A percentile compares a stretch with the other conserved stretches of the same genome.
Evolutionary conservation across 2,888 invertebrate genomes (phyloP).

Genomic region (Stegana nigrithorax): DNA sequence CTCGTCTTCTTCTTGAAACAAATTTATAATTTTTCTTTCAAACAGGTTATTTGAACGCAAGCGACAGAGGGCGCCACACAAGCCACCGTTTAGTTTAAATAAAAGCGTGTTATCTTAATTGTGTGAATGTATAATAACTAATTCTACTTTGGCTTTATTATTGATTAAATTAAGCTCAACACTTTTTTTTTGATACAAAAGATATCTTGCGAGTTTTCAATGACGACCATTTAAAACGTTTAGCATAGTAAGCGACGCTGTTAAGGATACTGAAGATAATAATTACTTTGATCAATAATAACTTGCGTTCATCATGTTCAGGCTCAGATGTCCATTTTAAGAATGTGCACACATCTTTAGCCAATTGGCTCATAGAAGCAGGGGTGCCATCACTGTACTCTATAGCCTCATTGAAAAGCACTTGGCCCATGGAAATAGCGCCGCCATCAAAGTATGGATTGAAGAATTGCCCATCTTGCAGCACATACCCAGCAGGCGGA

Average conservation of each 20-base stretch:
- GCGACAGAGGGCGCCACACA: too few relatives aligned
- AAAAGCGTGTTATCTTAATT: too few relatives aligned
- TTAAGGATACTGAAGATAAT: conserved; percentile 76
- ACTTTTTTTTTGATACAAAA: conserved; percentile 73
- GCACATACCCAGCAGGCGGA: conserved; percentile 86
- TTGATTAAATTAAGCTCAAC: not conserved
- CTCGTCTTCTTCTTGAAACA: not conserved
- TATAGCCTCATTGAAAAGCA: conserved; percentile 84
- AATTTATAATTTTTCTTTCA: too few relatives aligned
- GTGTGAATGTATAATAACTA: too few relatives aligned
- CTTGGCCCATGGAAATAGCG: conserved; percentile 95
- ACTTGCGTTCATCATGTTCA: conserved; percentile 87
- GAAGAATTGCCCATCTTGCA: conserved; percentile 93
- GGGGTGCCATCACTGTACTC: conserved; percentile 83
- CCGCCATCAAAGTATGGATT: conserved; percentile 99
- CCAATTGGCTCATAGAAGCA: conserved; percentile 91
- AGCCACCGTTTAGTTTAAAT: too few relatives aligned
- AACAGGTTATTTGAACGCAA: too few relatives aligned
- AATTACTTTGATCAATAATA: conserved; percentile 80
- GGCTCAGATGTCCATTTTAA: conserved; percentile 94
- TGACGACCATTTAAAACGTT: conserved; percentile 87
- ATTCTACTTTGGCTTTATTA: too few relatives aligned
- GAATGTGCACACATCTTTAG: conserved; percentile 95
- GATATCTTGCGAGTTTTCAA: conserved; percentile 87
- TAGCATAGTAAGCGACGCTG: conserved; percentile 78